Evolutionary conservation across 2,888 invertebrate species (phyloP).

Genomic region (Andricus curvator): DNA sequence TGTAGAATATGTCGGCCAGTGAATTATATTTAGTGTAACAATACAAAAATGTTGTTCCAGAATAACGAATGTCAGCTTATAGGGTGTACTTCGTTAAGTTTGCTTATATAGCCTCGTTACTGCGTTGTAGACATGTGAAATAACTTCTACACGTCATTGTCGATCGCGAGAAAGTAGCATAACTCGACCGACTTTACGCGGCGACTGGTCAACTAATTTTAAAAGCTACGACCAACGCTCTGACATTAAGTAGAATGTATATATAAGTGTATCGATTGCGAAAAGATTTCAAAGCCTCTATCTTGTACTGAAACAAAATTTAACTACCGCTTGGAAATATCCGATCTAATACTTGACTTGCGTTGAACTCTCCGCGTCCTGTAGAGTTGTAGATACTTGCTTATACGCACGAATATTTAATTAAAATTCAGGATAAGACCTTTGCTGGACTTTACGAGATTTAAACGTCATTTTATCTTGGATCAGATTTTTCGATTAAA

Average conservation of each 20-base stretch:
- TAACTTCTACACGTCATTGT: constrained; percentile 40
- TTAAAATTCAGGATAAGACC: constrained; percentile 37
- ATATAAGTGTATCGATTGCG: constrained; percentile 24
- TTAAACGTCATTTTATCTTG: neutral
- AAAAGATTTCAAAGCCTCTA: constrained; percentile 1
- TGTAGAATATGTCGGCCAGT: constrained; percentile 4
- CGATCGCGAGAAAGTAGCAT: constrained; percentile 33
- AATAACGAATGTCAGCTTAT: constrained; percentile 21
- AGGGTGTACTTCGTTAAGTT: constrained; percentile 31
- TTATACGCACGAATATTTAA: constrained; percentile 11
- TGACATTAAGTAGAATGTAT: constrained; percentile 26
- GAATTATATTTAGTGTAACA: constrained; percentile 15
- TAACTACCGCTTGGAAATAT: constrained; percentile 30
- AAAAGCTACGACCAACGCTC: constrained; percentile 23
- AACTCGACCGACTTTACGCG: constrained; percentile 27
- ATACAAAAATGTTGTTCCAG: constrained; percentile 2
- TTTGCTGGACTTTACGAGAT: constrained; percentile 4
- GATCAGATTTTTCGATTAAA: neutral
- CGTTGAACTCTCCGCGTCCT: constrained; percentile 23
- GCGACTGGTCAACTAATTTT: constrained; percentile 39
- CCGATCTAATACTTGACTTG: constrained; percentile 22
- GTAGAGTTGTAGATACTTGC: neutral
- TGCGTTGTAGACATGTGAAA: constrained; percentile 24
- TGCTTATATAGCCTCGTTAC: constrained; percentile 38
- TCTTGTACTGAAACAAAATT: constrained; percentile 30